phyloP scores from a whole-genome alignment of 2,888 invertebrate genomes.

The Erebia ligea region DNA sequence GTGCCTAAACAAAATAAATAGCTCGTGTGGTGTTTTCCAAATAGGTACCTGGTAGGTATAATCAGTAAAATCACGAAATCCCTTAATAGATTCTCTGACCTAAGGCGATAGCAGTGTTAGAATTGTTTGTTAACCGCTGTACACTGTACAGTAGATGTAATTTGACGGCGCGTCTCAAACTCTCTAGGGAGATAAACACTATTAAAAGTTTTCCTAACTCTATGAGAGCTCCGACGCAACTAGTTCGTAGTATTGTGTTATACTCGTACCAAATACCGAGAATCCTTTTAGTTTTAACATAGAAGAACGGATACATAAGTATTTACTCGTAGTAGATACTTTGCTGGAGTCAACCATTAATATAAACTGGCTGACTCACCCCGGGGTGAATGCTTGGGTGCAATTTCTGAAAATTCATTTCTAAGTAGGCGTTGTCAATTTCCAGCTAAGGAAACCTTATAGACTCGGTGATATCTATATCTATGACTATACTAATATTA shows the following conservation, averaged over 20 bases:
- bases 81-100: background rate
- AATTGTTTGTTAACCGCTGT: conserved; percentile 41
- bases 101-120: conserved; percentile 17
- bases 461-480: too few relatives aligned
- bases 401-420: too few relatives aligned
- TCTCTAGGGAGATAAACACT: conserved; percentile 60
- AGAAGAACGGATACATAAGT: background rate
- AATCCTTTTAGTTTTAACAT: background rate
- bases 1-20: too few relatives aligned
- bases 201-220: conserved; percentile 76
- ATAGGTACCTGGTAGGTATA: too few relatives aligned
- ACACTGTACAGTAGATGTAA: conserved; percentile 39
- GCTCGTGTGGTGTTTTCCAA: too few relatives aligned
- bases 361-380: background rate
- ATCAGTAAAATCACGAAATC: background rate
- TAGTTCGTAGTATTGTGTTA: conserved; percentile 58
- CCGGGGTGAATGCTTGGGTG: background rate
- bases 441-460: too few relatives aligned
- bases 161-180: conserved; percentile 42
- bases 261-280: conserved; percentile 3
- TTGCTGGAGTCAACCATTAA: too few relatives aligned
- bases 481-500: too few relatives aligned
- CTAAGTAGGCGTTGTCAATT: too few relatives aligned
- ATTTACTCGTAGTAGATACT: background rate
- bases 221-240: conserved; percentile 62